Conservation (phyloP, 2,797 vertebrate genomes). For the Trachurus trachurus region DNA sequence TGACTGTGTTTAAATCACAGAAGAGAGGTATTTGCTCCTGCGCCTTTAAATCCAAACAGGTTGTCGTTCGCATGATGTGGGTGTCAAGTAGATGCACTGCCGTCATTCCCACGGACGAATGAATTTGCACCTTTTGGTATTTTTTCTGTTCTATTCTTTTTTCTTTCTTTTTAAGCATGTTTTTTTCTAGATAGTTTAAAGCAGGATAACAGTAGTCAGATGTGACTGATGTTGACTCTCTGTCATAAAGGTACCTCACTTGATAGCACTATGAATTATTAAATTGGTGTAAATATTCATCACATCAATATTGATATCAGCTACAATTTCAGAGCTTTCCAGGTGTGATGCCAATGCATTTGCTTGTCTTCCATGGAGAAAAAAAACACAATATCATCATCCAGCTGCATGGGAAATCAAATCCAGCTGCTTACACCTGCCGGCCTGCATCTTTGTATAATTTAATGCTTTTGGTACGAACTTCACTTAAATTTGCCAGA, state of each 20-base stretch:
- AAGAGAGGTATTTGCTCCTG: slow-evolving; percentile 38
- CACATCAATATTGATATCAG: slow-evolving; percentile 46
- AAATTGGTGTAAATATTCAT: slow-evolving; percentile 71
- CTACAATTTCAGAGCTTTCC: slow-evolving; percentile 42
- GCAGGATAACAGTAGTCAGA: slow-evolving; percentile 17
- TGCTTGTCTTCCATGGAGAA: slow-evolving; percentile 36
- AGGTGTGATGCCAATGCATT: slow-evolving; percentile 60
- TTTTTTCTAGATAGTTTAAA: slow-evolving; percentile 1
- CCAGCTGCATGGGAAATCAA: not conserved
- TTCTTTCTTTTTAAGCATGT: not conserved
- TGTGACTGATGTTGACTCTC: slow-evolving; percentile 12
- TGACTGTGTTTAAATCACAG: slow-evolving; percentile 48
- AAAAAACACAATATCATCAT: not conserved
- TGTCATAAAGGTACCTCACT: slow-evolving; percentile 64
- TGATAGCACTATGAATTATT: slow-evolving; percentile 63
- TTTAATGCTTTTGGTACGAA: slow-evolving; percentile 74
- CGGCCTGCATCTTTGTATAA: slow-evolving; percentile 31
- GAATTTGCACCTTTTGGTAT: not conserved
- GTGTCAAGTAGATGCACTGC: slow-evolving; percentile 47
- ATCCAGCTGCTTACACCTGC: slow-evolving; percentile 12
- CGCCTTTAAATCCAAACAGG: slow-evolving; percentile 52
- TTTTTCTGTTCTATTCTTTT: not conserved
- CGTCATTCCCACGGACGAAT: slow-evolving; percentile 39
- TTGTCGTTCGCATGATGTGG: slow-evolving; percentile 66
- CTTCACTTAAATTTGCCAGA: slow-evolving; percentile 64